Percentiles rank a stretch among this genome's conserved stretches.
These are phyloP conservation scores for Aleiodes sp. DNA, from an alignment of 1,140 invertebrate species.

Conservation along the genomic window DNA sequence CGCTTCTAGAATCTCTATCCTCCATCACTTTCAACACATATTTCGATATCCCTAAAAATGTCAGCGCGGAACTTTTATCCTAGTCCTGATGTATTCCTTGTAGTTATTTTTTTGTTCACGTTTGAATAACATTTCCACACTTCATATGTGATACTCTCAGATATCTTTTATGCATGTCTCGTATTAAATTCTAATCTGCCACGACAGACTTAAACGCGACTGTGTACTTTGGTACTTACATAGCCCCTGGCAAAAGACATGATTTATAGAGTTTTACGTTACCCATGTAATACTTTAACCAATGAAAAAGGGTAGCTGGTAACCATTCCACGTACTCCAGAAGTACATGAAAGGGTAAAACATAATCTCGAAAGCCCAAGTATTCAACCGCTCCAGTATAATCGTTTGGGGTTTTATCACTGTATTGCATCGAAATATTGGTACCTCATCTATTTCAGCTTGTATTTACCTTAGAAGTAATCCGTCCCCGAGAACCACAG, in stretches of 20 bases:
- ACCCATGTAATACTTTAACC: neutral
- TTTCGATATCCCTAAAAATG: neutral
- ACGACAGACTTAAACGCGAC: neutral
- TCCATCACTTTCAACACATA: neutral
- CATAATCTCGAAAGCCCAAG: no score
- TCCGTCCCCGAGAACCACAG: no score
- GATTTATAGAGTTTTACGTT: slow-evolving; percentile 27
- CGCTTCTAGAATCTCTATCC: neutral
- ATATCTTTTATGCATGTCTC: slow-evolving; percentile 24
- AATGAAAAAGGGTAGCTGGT: neutral
- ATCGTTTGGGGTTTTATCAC: no score
- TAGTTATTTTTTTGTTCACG: no score
- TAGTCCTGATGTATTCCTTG: no score
- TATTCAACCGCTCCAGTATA: no score
- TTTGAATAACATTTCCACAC: neutral
- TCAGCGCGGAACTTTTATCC: no score
- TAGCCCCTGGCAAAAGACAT: neutral
- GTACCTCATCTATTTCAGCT: no score
- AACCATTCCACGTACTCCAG: neutral
- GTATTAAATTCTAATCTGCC: slow-evolving; percentile 28
- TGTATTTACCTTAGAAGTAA: no score
- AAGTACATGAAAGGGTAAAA: no score
- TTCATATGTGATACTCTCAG: neutral
- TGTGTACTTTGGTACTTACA: neutral
- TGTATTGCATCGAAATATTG: no score